Evolutionary conservation across 2,113 vertebrate genomes (phyloP), one percentile per base, ranked within the genome.

Genomic region (Ctenomys sociabilis): DNA sequence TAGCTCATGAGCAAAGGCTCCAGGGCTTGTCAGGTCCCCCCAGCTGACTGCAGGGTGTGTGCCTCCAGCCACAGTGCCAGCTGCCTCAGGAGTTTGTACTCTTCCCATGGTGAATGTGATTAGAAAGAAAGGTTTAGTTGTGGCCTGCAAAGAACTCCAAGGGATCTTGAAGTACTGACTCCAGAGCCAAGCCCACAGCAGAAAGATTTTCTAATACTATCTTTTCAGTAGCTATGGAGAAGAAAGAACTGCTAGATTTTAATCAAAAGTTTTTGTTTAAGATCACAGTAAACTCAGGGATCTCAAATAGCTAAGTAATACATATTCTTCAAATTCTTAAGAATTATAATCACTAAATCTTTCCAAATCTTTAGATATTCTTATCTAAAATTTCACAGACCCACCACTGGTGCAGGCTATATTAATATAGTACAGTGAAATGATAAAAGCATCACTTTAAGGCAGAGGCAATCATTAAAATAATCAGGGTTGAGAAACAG

Each of bases 391-490:
- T 70, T 87, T 57, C 73, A 87, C 5, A 84, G 59, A 88, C 78
- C 22, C 22, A 80, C 68, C 70, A 66, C 32, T 30, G 49, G 68
- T 37, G 21, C 40, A n/a, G 11, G 32, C 37, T 87, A 17, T 45
- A 66, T 4, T 82, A 35, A 85, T 6, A 90, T 54, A 90, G 21
- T 12, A 68, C 12, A 81, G 28, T 37, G 59, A 88, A 64, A 52
- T 35, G 35, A 52, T n/a, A 92, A 80, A 88, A 84, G 45, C 40
- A 88, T 17, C 70, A 87, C 84, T 78, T 80, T 72, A 93, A 91
- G 68, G n/a, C n/a, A 37, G 49, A 70, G 22, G 35, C 16, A 43
- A 61, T 64, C 57, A 43, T 49, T 68, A 59, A 83, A 68, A 88
- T 49, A 49, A 84, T 37, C 37, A 35, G 19, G 16, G 17, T 17